A percentile compares a stretch with the other conserved stretches of the same genome.
Conservation (phyloP, 2,888 invertebrate genomes). For the Colostygia pectinataria region DNA sequence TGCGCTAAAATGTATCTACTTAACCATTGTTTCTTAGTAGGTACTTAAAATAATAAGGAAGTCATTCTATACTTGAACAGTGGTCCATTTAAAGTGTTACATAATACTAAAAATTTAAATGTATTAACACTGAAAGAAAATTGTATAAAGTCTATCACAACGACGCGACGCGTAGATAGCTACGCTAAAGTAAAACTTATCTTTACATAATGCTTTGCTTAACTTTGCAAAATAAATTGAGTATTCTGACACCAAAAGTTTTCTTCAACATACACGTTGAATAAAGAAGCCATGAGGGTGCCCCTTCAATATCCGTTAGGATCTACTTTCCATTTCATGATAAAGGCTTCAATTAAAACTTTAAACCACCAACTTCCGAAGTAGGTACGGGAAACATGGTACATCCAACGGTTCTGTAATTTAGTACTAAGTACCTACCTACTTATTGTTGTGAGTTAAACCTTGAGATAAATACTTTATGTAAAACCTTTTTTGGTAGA, state of each 20-base stretch:
- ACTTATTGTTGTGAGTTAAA: not conserved
- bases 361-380: slow-evolving; percentile 30
- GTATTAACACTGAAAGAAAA: not conserved
- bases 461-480: no score
- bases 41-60: no score
- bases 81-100: no score
- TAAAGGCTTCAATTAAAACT: slow-evolving; percentile 33
- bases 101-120: no score
- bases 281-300: slow-evolving; percentile 22
- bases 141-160: not conserved
- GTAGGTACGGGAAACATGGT: slow-evolving; percentile 13
- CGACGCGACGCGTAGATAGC: not conserved
- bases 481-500: no score
- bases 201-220: not conserved
- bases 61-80: no score
- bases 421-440: not conserved
- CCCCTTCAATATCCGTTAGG: slow-evolving; percentile 20
- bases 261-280: slow-evolving; percentile 11
- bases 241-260: slow-evolving; percentile 22
- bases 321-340: slow-evolving; percentile 27
- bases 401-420: slow-evolving; percentile 5
- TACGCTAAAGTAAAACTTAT: not conserved
- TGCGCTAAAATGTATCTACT: no score
- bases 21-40: no score
- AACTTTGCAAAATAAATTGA: slow-evolving; percentile 12